These are phyloP conservation scores for Euschistus heros DNA, from an alignment of 1,140 invertebrate genomes.

Conservation along the genomic window DNA sequence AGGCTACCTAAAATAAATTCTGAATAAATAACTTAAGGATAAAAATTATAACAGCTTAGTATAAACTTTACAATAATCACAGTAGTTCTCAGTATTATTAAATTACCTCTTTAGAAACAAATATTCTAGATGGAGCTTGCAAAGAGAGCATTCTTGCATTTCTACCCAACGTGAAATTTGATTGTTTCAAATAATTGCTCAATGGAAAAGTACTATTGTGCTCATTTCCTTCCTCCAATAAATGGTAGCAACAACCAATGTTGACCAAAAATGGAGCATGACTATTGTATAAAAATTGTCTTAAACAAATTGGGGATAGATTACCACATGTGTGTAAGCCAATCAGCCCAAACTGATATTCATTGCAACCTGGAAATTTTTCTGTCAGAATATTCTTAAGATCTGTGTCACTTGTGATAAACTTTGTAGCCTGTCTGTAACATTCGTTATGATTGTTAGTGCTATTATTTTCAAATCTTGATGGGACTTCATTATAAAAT, in stretches of 20 bases:
- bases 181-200: slow-evolving; percentile 46
- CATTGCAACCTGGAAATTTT: slow-evolving; percentile 34
- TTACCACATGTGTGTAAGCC: slow-evolving; percentile 87
- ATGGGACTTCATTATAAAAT: slow-evolving; percentile 22
- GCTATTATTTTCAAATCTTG: not conserved
- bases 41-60: not conserved
- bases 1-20: not conserved
- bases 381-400: slow-evolving; percentile 39
- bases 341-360: slow-evolving; percentile 28
- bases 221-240: slow-evolving; percentile 50
- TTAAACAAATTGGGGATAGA: slow-evolving; percentile 59
- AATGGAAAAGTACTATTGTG: slow-evolving; percentile 50
- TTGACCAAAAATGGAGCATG: slow-evolving; percentile 55
- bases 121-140: slow-evolving; percentile 58
- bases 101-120: slow-evolving; percentile 40
- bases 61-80: slow-evolving; percentile 2
- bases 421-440: slow-evolving; percentile 24
- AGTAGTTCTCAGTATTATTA: not conserved
- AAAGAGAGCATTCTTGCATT: slow-evolving; percentile 74
- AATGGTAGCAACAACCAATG: slow-evolving; percentile 84
- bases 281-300: slow-evolving; percentile 52
- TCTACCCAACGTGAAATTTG: slow-evolving; percentile 48
- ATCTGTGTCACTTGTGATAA: slow-evolving; percentile 36
- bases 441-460: slow-evolving; percentile 15
- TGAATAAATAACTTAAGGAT: not conserved